Conservation (phyloP, 2,888 invertebrate species). For the Mechanitis mazaeus region DNA sequence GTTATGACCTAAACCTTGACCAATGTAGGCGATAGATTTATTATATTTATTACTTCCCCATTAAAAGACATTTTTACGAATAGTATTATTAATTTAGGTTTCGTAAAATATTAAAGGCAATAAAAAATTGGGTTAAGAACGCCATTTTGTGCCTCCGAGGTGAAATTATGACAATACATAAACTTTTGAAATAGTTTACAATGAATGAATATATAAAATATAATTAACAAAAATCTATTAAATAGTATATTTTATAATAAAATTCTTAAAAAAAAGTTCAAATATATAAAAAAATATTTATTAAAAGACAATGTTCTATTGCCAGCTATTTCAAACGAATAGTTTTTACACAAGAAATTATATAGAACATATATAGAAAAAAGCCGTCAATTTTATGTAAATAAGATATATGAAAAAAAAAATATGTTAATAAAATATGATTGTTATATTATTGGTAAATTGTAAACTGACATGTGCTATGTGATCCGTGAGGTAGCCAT, state of each 20-base stretch:
- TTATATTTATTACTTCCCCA: constrained; percentile 72
- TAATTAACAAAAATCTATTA: constrained; percentile 8
- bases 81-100: constrained; percentile 76
- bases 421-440: constrained; percentile 56
- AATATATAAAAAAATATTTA: constrained; percentile 6
- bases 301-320: constrained; percentile 27
- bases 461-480: constrained; percentile 53
- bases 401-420: constrained; percentile 61
- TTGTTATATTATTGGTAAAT: constrained; percentile 57
- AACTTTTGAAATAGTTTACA: constrained; percentile 30
- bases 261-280: constrained; percentile 3
- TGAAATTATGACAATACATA: constrained; percentile 64
- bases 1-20: constrained; percentile 71
- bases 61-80: constrained; percentile 76
- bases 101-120: constrained; percentile 66
- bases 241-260: constrained; percentile 10
- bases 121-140: constrained; percentile 68
- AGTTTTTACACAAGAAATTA: constrained; percentile 42
- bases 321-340: constrained; percentile 49
- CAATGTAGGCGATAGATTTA: constrained; percentile 68
- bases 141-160: constrained; percentile 68
- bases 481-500: constrained; percentile 75
- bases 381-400: constrained; percentile 72
- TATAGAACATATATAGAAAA: constrained; percentile 52
- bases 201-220: constrained; percentile 18